Evolutionary conservation across 2,888 invertebrate species (phyloP), one percentile per base, ranked within the genome.

Genomic region (Pycnomerus fuliginosus): DNA sequence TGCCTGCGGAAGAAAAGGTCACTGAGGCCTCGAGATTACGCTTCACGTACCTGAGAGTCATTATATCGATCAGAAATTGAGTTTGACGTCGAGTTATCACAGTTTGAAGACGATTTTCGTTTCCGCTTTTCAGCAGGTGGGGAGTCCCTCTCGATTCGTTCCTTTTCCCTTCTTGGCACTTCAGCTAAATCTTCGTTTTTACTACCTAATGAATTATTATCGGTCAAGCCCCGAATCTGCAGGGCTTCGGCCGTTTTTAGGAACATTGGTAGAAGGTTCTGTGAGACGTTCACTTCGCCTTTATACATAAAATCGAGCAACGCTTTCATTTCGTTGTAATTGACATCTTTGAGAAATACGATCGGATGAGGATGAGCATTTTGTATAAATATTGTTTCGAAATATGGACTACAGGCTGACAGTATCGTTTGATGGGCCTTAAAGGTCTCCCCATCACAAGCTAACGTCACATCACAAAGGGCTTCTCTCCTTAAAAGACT

Each of bases 381-480:
- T 76, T 89, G 87, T 68, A 90, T 80, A 76, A 91, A 90, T 77
- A 92, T 85, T 72, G 80, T 89, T 79, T 93, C 91, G 75, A 93
- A 93, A 78, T 92, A 93, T 55, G 92, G 91, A 77, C 92, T 92
- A 76, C 92, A 93, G 64, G 92, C 93, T 51, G 92, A 92, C 61
- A 93, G 79, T 74, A 93, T 90, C 60, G 90, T 90, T 77, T 92
- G 91, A 77, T 93, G 93, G 69, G 93, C 93, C 82, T 89, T 87
- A 72, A 89, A 87, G 68, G 87, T 87, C 74, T 90, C 87, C 67
- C 90, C 90, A 72, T 91, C 91, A 74, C 91, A 91, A 60, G 92
- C 92, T 68, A 93, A 79, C 64, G 93, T 93, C 65, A 93, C 92
- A 79, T 93, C 93, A 72, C 92, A 92, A 63, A 93, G 82, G 62